Base-by-base conservation (phyloP, 2,113 vertebrate species). In the Alouatta palliata region DNA sequence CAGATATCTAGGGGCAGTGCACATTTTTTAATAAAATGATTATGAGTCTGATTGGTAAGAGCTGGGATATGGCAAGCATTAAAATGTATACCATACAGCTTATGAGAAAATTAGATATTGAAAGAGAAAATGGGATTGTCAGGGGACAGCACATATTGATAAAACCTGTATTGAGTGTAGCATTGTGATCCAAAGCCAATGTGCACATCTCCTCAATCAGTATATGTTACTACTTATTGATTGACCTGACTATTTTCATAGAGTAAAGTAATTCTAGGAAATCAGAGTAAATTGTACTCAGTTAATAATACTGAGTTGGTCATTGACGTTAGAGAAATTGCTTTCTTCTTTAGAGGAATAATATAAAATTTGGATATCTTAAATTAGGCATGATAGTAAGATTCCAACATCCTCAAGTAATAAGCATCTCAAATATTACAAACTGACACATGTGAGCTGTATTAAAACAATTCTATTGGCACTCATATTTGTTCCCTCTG, bases 81-180 rank as follows among this genome's bases (percentile, higher is more conserved):
- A 97, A 96, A 98, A 98, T 96, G 16, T 95, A 71, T 20, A 58
- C 21, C 54, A 49, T 8, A 64, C 8, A 94, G 58, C 27, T 97
- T 81, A 73, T 68, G 47, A 97, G 97, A 82, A 45, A 17, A 76
- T 71, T 40, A 95, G 30, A 85, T 85, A 96, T 52, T 92, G 45
- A 83, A 95, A 80, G 30, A 82, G 64, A 85, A 97, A 82, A 21
- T 3, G 23, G 19, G 27, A 94, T 49, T 91, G 17, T 45, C 19
- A 97, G 35, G 10, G 4, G 91, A 47, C 25, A 77, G 64, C 45
- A 79, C 7, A 54, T 40, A 75, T 4, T 87, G 77, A 88, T 84
- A 96, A 80, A 49, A 89, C 19, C 52, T 54, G 21, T 12, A 71
- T 23, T 80, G 70, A 61, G 21, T 96, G 14, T 19, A 66, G 75